A percentile compares a stretch with the other conserved stretches of the same genome.
These are phyloP conservation scores for Phoronis australis DNA, from an alignment of 2,888 invertebrate species.

Conservation along the genomic window DNA sequence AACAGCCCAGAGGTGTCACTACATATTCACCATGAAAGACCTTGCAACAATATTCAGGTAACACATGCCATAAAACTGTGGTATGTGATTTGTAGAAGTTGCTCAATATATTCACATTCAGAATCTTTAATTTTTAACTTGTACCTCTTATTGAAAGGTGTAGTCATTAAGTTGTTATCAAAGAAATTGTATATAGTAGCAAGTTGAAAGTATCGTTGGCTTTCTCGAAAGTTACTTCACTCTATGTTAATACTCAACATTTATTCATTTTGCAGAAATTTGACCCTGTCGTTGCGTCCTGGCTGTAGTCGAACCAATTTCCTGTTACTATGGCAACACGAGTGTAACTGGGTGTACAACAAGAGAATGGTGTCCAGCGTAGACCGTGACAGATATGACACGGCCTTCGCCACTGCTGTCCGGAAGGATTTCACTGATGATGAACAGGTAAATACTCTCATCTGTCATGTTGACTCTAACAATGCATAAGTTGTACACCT, in stretches of 20 bases:
- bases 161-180: too few species aligned
- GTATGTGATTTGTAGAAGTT: too few species aligned
- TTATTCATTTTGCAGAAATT: constrained; percentile 45
- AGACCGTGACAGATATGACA: constrained; percentile 43
- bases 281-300: constrained; percentile 45
- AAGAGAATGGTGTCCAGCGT: constrained; percentile 49
- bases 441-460: constrained; percentile 29
- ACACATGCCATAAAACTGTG: background rate
- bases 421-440: constrained; percentile 49
- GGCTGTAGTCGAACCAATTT: constrained; percentile 34
- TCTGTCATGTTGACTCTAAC: background rate
- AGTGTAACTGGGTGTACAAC: constrained; percentile 50
- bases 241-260: too few species aligned
- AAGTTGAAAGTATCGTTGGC: too few species aligned
- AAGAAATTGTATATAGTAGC: too few species aligned
- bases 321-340: constrained; percentile 51
- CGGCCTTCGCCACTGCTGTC: constrained; percentile 44
- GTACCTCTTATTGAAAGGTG: too few species aligned
- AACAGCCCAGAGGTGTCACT: constrained; percentile 48
- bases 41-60: constrained; percentile 14
- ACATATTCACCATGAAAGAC: constrained; percentile 46
- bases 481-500: too few species aligned
- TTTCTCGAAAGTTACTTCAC: too few species aligned
- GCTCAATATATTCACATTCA: too few species aligned
- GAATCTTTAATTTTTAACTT: too few species aligned